A percentile compares a stretch with the other conserved stretches of the same genome.
phyloP scores from a whole-genome alignment of 1,140 invertebrate species.

The Drosophila navojoa region DNA sequence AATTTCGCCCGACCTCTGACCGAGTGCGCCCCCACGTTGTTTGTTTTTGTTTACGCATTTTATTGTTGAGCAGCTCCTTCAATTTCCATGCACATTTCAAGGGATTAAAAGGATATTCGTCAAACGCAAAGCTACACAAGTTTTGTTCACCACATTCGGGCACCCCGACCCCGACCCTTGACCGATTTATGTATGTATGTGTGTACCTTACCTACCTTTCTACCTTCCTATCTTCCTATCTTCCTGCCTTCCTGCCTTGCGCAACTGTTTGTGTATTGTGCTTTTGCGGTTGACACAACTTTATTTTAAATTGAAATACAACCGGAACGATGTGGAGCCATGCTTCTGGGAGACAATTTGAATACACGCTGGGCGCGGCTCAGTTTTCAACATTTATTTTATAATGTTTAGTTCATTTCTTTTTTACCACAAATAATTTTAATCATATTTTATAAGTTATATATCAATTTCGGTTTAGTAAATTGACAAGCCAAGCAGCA shows the following conservation, averaged over 20 bases:
- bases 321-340: background rate
- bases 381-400: conserved; percentile 81
- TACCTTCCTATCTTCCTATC: background rate
- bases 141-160: conserved; percentile 55
- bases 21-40: conserved; percentile 64
- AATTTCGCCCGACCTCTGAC: conserved; percentile 72
- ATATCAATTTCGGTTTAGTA: conserved; percentile 57
- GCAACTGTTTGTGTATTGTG: conserved; percentile 36
- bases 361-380: conserved; percentile 47
- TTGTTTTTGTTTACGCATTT: conserved; percentile 67
- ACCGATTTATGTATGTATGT: conserved; percentile 9
- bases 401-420: conserved; percentile 56
- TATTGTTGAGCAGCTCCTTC: conserved; percentile 54
- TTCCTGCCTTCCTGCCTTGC: too few species aligned
- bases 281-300: conserved; percentile 48
- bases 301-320: conserved; percentile 26
- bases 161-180: conserved; percentile 3
- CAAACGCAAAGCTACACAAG: conserved; percentile 72
- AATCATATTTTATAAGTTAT: conserved; percentile 65
- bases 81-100: conserved; percentile 79
- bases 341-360: background rate
- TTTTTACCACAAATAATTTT: conserved; percentile 79
- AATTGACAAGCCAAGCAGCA: conserved; percentile 71
- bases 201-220: background rate
- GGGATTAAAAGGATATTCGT: conserved; percentile 81